Evolutionary conservation across 2,797 vertebrate genomes (phyloP).

Genomic region (Galaxias olidus): DNA sequence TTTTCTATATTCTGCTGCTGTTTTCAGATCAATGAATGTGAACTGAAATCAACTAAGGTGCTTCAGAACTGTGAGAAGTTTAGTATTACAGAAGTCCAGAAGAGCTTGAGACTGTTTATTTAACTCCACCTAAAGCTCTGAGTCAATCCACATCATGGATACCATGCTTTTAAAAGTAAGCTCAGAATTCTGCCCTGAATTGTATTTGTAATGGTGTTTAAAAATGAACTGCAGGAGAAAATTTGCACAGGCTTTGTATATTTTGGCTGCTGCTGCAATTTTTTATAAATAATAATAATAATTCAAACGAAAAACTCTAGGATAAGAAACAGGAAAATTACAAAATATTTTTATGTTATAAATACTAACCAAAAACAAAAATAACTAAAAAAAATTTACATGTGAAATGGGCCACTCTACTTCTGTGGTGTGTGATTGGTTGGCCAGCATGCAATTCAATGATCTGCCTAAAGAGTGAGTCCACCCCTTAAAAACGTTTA

Average conservation of each 20-base stretch:
- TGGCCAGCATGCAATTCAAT: slow-evolving; percentile 13
- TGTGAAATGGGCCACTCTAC: slow-evolving; percentile 19
- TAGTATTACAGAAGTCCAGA: too few relatives aligned
- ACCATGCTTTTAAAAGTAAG: not conserved
- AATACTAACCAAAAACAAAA: slow-evolving; percentile 8
- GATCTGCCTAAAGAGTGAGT: slow-evolving; percentile 41
- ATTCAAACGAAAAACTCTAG: not conserved
- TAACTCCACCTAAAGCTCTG: too few relatives aligned
- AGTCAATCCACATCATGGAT: not conserved
- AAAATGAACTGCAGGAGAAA: slow-evolving; percentile 5
- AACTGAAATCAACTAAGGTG: too few relatives aligned
- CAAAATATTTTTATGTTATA: not conserved
- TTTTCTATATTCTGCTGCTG: too few relatives aligned
- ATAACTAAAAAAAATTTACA: slow-evolving; percentile 3
- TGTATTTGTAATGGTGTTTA: not conserved
- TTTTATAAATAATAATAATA: not conserved
- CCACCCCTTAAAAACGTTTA: slow-evolving; percentile 24
- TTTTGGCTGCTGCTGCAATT: slow-evolving; percentile 13
- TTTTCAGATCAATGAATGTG: too few relatives aligned
- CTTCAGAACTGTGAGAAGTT: too few relatives aligned
- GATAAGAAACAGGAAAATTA: not conserved
- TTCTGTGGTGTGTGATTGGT: slow-evolving; percentile 25
- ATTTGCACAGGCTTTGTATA: not conserved
- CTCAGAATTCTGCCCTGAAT: not conserved
- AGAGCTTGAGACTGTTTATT: too few relatives aligned